phyloP scores from a whole-genome alignment of 2,797 vertebrate species.

The Buceros bicornis region DNA sequence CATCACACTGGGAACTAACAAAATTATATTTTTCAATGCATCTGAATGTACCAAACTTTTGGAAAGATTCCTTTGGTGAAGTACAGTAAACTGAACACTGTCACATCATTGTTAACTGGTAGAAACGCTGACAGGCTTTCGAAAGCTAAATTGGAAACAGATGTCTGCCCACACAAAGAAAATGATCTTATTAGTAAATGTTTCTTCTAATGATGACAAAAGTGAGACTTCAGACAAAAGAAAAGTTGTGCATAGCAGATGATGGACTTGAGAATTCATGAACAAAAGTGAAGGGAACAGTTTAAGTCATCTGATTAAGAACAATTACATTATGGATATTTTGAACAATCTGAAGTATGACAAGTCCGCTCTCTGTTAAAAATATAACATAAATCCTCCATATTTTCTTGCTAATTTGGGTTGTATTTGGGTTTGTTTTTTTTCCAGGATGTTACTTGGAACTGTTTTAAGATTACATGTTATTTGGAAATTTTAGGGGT shows the following conservation, averaged over 20 bases:
- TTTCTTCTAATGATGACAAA: conserved; percentile 54
- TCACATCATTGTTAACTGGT: conserved; percentile 10
- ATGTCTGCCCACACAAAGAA: conserved; percentile 59
- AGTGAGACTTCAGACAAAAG: conserved; percentile 31
- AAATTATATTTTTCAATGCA: conserved; percentile 37
- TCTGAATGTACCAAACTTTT: conserved; percentile 23
- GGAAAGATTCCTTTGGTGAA: not conserved
- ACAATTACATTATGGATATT: not conserved
- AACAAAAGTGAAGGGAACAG: not conserved
- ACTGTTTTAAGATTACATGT: not conserved
- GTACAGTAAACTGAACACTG: conserved; percentile 31
- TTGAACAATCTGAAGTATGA: not conserved
- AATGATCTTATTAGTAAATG: conserved; percentile 66
- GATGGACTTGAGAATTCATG: not conserved
- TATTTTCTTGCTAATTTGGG: not conserved
- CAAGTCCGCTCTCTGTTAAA: not conserved
- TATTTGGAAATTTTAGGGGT: not conserved
- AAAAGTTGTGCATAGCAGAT: conserved; percentile 20
- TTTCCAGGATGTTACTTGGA: not conserved
- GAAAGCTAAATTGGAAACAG: conserved; percentile 66
- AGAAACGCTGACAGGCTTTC: conserved; percentile 49
- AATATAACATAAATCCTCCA: not conserved
- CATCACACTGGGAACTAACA: not conserved
- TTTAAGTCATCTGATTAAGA: conserved; percentile 1
- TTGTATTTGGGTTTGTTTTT: not conserved